Conservation (phyloP, 2,113 vertebrate genomes). For the Sceloporus tristichus region DNA sequence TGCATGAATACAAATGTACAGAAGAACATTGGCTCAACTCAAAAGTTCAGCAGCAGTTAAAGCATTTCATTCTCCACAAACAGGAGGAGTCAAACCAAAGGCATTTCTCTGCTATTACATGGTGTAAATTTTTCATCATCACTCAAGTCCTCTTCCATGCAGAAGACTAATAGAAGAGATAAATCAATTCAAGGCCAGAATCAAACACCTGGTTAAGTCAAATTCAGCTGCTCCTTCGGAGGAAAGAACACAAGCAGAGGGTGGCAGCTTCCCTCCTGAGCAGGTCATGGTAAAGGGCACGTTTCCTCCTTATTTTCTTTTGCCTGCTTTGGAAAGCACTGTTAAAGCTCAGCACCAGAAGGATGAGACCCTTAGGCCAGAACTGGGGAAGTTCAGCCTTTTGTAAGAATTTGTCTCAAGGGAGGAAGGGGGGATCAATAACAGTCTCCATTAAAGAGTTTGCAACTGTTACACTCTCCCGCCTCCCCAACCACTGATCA, state of each 20-base stretch:
- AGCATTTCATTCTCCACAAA: conserved; percentile 4
- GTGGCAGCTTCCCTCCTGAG: background rate
- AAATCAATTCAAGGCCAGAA: conserved; percentile 55
- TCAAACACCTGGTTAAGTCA: conserved; percentile 58
- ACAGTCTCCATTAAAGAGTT: background rate
- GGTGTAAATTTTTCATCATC: conserved; percentile 65
- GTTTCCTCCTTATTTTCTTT: background rate
- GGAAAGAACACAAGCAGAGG: conserved; percentile 36
- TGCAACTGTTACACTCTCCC: background rate
- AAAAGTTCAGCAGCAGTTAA: conserved; percentile 33
- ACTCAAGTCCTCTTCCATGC: conserved; percentile 36
- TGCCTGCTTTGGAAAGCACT: background rate
- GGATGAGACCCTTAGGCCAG: background rate
- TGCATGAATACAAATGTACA: conserved; percentile 29
- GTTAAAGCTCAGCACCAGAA: background rate
- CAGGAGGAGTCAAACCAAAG: conserved; percentile 34
- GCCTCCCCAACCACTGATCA: background rate
- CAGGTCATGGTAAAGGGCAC: background rate
- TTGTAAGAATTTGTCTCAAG: accelerated
- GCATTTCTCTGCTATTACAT: conserved; percentile 56
- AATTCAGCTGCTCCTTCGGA: background rate
- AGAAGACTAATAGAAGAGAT: conserved; percentile 47
- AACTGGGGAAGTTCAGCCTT: background rate
- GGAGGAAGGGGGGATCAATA: background rate
- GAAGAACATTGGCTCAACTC: conserved; percentile 43